Percentiles rank a stretch among this genome's conserved stretches.
Conservation (phyloP, 2,797 vertebrate species). For the Danio choprae region DNA sequence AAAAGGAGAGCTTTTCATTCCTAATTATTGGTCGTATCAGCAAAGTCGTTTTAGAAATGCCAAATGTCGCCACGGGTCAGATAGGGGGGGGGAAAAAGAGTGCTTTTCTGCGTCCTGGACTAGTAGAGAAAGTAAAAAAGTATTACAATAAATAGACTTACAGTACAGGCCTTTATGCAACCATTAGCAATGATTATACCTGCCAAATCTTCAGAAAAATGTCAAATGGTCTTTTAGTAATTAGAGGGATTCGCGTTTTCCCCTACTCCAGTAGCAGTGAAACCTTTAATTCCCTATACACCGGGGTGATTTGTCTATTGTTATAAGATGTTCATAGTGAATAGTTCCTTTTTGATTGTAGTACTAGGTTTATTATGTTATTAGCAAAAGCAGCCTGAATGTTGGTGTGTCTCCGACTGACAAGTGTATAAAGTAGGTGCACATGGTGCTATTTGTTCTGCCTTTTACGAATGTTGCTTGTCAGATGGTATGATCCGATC, state of each 20-base stretch:
- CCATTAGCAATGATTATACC: conserved; percentile 42
- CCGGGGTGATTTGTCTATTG: conserved; percentile 27
- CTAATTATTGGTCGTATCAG: conserved; percentile 51
- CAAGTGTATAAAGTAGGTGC: not conserved
- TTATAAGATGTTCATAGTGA: conserved; percentile 27
- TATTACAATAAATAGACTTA: conserved; percentile 34
- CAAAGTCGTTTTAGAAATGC: conserved; percentile 52
- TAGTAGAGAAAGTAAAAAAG: not conserved
- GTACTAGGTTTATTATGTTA: conserved; percentile 51
- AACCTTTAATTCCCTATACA: conserved; percentile 7
- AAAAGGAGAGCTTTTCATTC: conserved; percentile 47
- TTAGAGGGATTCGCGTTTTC: conserved; percentile 49
- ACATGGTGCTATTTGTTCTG: not conserved
- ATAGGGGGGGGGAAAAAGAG: not conserved
- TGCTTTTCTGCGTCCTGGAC: conserved; percentile 8
- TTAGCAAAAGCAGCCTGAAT: conserved; percentile 40
- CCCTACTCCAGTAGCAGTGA: conserved; percentile 22
- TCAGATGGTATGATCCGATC: not conserved
- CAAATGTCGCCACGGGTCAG: conserved; percentile 53
- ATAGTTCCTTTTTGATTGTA: conserved; percentile 8
- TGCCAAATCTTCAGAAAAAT: conserved; percentile 47
- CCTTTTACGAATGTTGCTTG: conserved; percentile 16
- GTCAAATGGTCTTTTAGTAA: conserved; percentile 46
- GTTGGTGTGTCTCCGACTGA: conserved; percentile 21
- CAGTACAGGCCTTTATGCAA: conserved; percentile 14